Conservation (phyloP, 2,888 invertebrate genomes). For the Tinea pellionella region DNA sequence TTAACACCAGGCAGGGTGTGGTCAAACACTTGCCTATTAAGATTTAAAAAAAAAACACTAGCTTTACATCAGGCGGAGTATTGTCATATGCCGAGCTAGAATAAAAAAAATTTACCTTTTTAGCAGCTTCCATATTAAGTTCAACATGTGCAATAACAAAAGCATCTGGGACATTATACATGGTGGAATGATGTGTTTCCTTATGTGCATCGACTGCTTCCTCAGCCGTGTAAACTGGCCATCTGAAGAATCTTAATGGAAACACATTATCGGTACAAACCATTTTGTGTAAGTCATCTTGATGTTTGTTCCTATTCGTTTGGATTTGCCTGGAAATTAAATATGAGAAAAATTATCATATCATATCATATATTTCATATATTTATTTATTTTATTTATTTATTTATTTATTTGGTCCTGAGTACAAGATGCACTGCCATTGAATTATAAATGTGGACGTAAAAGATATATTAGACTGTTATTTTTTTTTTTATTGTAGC, state of each 20-base stretch:
- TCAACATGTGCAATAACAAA: constrained; percentile 78
- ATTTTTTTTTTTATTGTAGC: no score
- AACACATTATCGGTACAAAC: constrained; percentile 59
- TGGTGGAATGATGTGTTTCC: constrained; percentile 85
- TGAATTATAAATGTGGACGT: no score
- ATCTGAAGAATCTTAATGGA: constrained; percentile 74
- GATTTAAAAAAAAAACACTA: no score
- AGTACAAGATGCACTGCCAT: no score
- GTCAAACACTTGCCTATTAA: no score
- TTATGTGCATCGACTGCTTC: constrained; percentile 84
- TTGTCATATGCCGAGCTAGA: no score
- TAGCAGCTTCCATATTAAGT: constrained; percentile 81
- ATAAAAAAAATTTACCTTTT: constrained; percentile 59
- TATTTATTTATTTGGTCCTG: no score
- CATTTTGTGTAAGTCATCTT: constrained; percentile 67
- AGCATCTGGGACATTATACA: constrained; percentile 82
- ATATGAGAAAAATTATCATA: not conserved
- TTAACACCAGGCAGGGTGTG: no score
- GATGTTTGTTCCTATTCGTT: constrained; percentile 58
- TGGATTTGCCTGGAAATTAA: not conserved
- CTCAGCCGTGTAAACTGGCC: constrained; percentile 71
- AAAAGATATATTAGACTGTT: no score
- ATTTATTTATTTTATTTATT: no score
- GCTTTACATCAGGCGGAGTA: no score
- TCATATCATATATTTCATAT: no score